Conservation (phyloP, 2,888 invertebrate genomes). For the Hyposoter dolosus region DNA sequence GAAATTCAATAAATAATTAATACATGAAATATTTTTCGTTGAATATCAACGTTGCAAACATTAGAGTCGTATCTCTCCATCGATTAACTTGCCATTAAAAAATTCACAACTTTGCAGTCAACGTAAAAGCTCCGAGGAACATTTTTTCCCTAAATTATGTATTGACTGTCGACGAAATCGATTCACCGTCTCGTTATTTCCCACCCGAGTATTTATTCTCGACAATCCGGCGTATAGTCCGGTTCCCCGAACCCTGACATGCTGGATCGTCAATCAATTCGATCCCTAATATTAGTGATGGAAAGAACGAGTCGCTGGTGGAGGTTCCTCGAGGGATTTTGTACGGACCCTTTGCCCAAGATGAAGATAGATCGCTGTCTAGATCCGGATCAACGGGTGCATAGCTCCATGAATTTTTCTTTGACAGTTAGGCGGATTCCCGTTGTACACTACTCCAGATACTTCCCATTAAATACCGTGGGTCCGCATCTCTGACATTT, state of each 20-base stretch:
- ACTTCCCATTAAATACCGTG: constrained; percentile 18
- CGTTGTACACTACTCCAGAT: constrained; percentile 11
- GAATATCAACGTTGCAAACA: too few relatives aligned
- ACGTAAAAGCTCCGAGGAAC: not conserved
- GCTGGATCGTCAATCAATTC: constrained; percentile 47
- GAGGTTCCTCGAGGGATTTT: not conserved
- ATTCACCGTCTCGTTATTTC: constrained; percentile 11
- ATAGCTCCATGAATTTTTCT: constrained; percentile 51
- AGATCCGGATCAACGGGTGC: constrained; percentile 32
- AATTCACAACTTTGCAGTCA: not conserved
- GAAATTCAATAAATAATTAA: too few relatives aligned
- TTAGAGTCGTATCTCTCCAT: not conserved
- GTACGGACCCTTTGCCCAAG: constrained; percentile 21
- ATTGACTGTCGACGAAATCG: not conserved
- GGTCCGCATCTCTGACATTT: constrained; percentile 16
- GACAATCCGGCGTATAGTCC: not conserved
- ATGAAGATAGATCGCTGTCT: constrained; percentile 61
- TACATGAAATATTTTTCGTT: too few relatives aligned
- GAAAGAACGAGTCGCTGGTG: constrained; percentile 10
- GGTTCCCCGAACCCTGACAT: not conserved
- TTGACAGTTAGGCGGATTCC: constrained; percentile 24
- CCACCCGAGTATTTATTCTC: not conserved
- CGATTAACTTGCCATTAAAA: not conserved
- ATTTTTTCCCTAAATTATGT: not conserved
- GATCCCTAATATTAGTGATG: constrained; percentile 32